Base-by-base conservation (phyloP, 2,797 vertebrate species). In the Sciurus vulgaris region DNA sequence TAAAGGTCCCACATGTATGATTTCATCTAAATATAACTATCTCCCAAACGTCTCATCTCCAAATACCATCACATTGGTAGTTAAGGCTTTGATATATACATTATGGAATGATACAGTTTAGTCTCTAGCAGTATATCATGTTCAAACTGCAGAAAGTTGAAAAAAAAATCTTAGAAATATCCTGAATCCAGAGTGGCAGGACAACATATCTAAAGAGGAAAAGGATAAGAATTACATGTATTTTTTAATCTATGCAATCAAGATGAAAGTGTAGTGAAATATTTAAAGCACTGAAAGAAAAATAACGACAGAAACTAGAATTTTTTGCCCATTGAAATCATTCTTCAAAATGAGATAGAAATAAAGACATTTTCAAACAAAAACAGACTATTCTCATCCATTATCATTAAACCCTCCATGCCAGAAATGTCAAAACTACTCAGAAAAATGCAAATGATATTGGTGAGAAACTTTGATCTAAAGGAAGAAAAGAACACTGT, bases 101-200 rank as follows among this genome's bases (percentile, higher is more conserved):
- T 33, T 67, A 69, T 12, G 28, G 38, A 81, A 30, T 7, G 13
- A 18, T 70, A 5, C 28, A 72, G n/a, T 44, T 72, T 14, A 72
- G 30, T 33, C 30, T 15, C 4, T 28, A 59, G 30, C 7, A 44
- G 18, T 33, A 17, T 7, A 33, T 22, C n/a, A 41, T 89, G 41
- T 33, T 69, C 28, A 69, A 89, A 41, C 5, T 7, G 0, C 35
- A 70, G 35, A 79, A 90, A 81, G 24, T 38, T 4, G n/a, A n/a
- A n/a, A 79, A 67, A 56, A 26, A 4, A 41, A 6, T 10, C 38
- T 5, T 22, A 1, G 22, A 90, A 51, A 44, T n/a, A 5, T 90
- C 14, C 2, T n/a, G 4, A 8, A 8, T 33, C 13, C 15, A 0
- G 51, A 44, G n/a, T n/a, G 28, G 28, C 22, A 5, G 30, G 51